phyloP scores from a whole-genome alignment of 2,797 vertebrate genomes.

The Sebastes elongatus region DNA sequence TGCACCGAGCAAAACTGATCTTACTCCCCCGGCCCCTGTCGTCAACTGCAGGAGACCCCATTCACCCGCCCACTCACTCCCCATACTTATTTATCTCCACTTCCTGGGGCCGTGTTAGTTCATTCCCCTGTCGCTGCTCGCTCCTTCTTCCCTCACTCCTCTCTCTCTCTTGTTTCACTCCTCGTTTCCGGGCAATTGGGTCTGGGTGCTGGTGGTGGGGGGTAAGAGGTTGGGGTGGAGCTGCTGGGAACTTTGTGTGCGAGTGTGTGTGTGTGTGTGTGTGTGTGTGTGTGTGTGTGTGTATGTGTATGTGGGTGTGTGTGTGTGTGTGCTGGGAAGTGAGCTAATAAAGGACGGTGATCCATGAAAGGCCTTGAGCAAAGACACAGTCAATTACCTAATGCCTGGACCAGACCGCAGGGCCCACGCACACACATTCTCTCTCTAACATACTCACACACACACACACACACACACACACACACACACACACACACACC shows the following conservation, averaged over 20 bases:
- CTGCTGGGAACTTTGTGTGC: slow-evolving; percentile 79
- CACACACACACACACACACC: slow-evolving; percentile 39
- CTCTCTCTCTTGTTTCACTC: slow-evolving; percentile 72
- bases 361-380: slow-evolving; percentile 89
- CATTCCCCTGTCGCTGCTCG: slow-evolving; percentile 67
- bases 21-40: slow-evolving; percentile 30
- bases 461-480: slow-evolving; percentile 46
- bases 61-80: slow-evolving; percentile 64
- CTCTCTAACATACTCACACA: slow-evolving; percentile 38
- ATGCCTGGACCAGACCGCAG: slow-evolving; percentile 83
- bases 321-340: slow-evolving; percentile 77
- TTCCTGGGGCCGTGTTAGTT: slow-evolving; percentile 76
- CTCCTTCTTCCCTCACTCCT: slow-evolving; percentile 59
- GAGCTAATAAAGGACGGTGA: slow-evolving; percentile 88
- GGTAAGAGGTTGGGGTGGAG: slow-evolving; percentile 78
- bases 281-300: slow-evolving; percentile 28
- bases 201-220: slow-evolving; percentile 73
- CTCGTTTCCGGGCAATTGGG: slow-evolving; percentile 86
- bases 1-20: slow-evolving; percentile 28
- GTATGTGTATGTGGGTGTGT: slow-evolving; percentile 65
- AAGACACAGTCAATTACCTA: slow-evolving; percentile 89
- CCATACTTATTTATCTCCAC: slow-evolving; percentile 77
- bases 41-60: slow-evolving; percentile 63
- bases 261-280: slow-evolving; percentile 30
- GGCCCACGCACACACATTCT: slow-evolving; percentile 70